Base-by-base conservation (phyloP, 1,140 invertebrate genomes). In the Pseudomyrmex gracilis region DNA sequence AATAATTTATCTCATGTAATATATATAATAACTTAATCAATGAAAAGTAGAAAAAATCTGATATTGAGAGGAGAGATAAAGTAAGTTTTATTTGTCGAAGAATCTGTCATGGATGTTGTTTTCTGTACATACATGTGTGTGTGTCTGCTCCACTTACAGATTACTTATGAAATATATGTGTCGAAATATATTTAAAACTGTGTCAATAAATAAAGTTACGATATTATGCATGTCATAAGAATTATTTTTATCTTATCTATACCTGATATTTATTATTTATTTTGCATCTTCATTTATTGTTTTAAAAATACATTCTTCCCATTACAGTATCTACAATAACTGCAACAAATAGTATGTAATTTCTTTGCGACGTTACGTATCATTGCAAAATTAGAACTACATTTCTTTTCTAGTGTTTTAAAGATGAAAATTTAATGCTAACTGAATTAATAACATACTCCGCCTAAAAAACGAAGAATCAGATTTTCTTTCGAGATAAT, bases 121-220 rank as follows among this genome's bases (percentile, higher is more conserved):
- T 1, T 34, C 3, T 34, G 5, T 34, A 34, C 13, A 4, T 67
- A 67, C 13, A 58, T 70, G 49, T 13, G 10, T 49, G 47, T 70
- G 49, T 13, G 10, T 49, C 4, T 47, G 34, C 7, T 15, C 43
- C 13, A 67, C 15, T 77, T 24, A 76, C 8, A 1, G 12, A 64
- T 66, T 45, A 20, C 10, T 68, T 45, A 77, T 67, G 13, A 68
- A 68, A 67, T 12, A 51, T 8, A 17, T 76, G 8, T 77, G 34
- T 67, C 58, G 9, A 77, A 76, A 67, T 4, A 4, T 67, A 1
- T 68, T 22, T 55, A 12, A 15, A 45, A 77, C 13, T 20, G 47
- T 22, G 10, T 60, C 17, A 34, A 34, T 7, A 34, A 47, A 24
- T 60, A 73, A 60, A 73, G 20, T 73, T 60, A 15, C 4, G 8